phyloP scores from a whole-genome alignment of 1,140 invertebrate species.

The Orius laevigatus region DNA sequence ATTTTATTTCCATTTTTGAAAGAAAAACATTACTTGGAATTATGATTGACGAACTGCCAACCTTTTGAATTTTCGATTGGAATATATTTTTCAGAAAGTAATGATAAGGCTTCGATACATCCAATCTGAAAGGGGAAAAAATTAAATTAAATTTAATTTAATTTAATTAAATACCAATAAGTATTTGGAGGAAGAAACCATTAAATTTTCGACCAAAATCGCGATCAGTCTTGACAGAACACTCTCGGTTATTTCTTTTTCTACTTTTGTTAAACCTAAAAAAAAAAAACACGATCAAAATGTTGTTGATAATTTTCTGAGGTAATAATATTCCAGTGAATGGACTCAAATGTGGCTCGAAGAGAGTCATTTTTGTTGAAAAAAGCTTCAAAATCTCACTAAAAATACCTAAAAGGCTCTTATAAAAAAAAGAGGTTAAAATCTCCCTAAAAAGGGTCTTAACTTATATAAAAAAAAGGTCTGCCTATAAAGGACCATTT shows the following conservation, averaged over 20 bases:
- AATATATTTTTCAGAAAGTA: constrained; percentile 30
- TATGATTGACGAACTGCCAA: constrained; percentile 30
- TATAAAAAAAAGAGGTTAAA: too few species aligned
- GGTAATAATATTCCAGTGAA: too few species aligned
- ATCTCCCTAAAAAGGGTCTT: too few species aligned
- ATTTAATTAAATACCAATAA: constrained; percentile 36
- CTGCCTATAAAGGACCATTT: too few species aligned
- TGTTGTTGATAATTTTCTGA: too few species aligned
- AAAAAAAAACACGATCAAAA: too few species aligned
- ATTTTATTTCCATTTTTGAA: constrained; percentile 21
- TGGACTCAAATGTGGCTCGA: too few species aligned
- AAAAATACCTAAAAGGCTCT: too few species aligned
- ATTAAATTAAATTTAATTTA: constrained; percentile 1
- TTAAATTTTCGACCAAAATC: constrained; percentile 26
- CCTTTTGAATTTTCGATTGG: constrained; percentile 32
- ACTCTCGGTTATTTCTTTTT: constrained; percentile 17
- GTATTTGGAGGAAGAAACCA: constrained; percentile 42
- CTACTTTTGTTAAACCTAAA: too few species aligned
- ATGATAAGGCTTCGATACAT: constrained; percentile 34
- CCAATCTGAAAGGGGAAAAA: constrained; percentile 24
- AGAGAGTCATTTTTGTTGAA: too few species aligned
- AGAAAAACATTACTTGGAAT: constrained; percentile 14
- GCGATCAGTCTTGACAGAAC: constrained; percentile 35
- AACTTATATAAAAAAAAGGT: too few species aligned
- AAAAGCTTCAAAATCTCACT: too few species aligned